A percentile compares a stretch with the other conserved stretches of the same genome.
phyloP scores from a whole-genome alignment of 2,888 invertebrate species.

The Stenolophus ochropezus region DNA sequence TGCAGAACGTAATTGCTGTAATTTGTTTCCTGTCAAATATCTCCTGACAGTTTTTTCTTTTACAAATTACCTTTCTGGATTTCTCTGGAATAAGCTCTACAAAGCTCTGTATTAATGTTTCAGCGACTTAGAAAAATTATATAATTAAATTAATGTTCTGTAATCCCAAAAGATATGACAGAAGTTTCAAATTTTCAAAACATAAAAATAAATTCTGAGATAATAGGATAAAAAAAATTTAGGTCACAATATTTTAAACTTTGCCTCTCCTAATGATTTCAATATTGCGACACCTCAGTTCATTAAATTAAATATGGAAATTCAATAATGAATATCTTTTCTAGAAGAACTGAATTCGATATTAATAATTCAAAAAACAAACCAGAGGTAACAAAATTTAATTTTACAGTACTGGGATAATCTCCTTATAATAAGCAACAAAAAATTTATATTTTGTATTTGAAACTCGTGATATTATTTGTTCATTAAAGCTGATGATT shows the following conservation, averaged over 20 bases:
- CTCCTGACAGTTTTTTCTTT: conserved; percentile 36
- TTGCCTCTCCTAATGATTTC: too few species aligned
- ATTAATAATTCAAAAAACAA: neutral
- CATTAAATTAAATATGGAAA: too few species aligned
- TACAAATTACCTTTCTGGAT: conserved; percentile 8
- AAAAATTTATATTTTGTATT: neutral
- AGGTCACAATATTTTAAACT: too few species aligned
- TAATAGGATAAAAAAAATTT: too few species aligned
- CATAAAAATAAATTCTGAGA: too few species aligned
- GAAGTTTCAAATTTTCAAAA: neutral
- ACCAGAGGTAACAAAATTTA: neutral
- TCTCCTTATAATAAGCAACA: neutral
- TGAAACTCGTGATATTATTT: neutral
- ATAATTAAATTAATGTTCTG: neutral
- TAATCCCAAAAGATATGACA: neutral
- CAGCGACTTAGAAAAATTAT: neutral
- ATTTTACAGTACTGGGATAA: neutral
- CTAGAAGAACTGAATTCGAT: neutral
- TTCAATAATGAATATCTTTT: neutral
- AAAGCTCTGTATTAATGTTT: neutral
- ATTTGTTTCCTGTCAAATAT: conserved; percentile 8
- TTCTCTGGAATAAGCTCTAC: neutral
- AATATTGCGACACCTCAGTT: too few species aligned
- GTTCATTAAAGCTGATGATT: neutral
- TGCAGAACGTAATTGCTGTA: conserved; percentile 5